Conservation (phyloP, 2,113 vertebrate genomes). For the Heteronetta atricapilla region DNA sequence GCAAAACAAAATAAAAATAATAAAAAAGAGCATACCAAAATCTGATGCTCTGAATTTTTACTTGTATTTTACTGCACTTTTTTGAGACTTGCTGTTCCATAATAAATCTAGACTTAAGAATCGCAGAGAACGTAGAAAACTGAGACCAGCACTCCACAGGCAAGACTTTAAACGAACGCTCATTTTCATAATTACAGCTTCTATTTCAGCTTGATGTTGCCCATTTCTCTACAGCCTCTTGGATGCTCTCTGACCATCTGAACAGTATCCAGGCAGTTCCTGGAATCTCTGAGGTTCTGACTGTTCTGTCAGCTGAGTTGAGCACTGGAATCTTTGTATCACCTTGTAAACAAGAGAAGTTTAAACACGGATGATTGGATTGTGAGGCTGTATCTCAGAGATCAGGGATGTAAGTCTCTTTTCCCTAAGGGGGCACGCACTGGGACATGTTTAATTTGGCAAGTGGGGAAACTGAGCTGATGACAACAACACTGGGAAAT, state of each 20-base stretch:
- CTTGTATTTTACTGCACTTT: not conserved
- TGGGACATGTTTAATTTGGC: not conserved
- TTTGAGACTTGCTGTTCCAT: not conserved
- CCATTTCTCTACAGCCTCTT: not conserved
- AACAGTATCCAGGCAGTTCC: constrained; percentile 21
- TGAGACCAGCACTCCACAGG: rapidly evolving
- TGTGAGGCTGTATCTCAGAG: not conserved
- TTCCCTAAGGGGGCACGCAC: rapidly evolving
- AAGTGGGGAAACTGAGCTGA: rapidly evolving
- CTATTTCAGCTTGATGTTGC: not conserved
- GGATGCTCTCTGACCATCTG: constrained; percentile 8
- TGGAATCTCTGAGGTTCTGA: not conserved
- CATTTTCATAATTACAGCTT: not conserved
- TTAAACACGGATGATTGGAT: not conserved
- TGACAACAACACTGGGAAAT: not conserved
- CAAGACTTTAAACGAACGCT: not conserved
- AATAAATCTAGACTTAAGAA: not conserved
- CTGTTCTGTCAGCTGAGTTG: not conserved
- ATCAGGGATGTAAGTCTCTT: not conserved
- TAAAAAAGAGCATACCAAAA: not conserved
- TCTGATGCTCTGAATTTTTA: not conserved
- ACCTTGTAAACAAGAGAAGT: not conserved
- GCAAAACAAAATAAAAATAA: not conserved
- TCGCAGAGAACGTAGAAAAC: not conserved
- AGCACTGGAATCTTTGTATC: not conserved